Evolutionary conservation across 2,888 invertebrate genomes (phyloP).

Genomic region (Chrysodeixis includens): DNA sequence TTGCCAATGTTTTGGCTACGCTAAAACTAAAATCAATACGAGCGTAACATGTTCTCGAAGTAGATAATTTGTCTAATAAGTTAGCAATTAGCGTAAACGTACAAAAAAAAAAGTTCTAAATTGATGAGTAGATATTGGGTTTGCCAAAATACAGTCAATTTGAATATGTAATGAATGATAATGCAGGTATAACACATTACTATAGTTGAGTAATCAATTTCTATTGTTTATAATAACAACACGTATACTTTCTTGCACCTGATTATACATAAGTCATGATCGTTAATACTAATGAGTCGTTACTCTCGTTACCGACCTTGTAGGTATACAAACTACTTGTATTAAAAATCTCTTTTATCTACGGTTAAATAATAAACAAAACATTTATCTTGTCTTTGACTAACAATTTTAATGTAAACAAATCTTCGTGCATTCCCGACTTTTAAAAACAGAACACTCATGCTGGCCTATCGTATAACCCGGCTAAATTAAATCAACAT

Average conservation of each 20-base stretch:
- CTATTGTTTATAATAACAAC: background rate
- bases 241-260: conserved; percentile 1
- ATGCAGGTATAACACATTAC: too few relatives aligned
- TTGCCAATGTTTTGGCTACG: conserved; percentile 53
- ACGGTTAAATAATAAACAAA: conserved; percentile 42
- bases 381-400: conserved; percentile 48
- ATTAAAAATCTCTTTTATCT: conserved; percentile 31
- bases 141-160: background rate
- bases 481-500: conserved; percentile 53
- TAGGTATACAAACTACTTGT: conserved; percentile 13
- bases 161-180: too few relatives aligned
- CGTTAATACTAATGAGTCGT: background rate
- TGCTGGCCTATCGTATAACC: conserved; percentile 64
- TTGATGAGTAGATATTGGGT: too few relatives aligned
- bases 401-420: conserved; percentile 53
- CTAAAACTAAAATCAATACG: conserved; percentile 15
- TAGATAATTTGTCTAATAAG: background rate
- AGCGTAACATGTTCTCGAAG: background rate
- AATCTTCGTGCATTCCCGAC: conserved; percentile 53
- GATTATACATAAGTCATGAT: background rate
- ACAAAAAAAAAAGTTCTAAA: background rate
- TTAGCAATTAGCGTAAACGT: background rate
- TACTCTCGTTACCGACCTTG: background rate
- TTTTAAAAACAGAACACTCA: conserved; percentile 54
- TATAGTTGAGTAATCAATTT: background rate